Evolutionary conservation across 2,113 vertebrate genomes (phyloP).

Genomic region (Melanotaenia duboulayi): DNA sequence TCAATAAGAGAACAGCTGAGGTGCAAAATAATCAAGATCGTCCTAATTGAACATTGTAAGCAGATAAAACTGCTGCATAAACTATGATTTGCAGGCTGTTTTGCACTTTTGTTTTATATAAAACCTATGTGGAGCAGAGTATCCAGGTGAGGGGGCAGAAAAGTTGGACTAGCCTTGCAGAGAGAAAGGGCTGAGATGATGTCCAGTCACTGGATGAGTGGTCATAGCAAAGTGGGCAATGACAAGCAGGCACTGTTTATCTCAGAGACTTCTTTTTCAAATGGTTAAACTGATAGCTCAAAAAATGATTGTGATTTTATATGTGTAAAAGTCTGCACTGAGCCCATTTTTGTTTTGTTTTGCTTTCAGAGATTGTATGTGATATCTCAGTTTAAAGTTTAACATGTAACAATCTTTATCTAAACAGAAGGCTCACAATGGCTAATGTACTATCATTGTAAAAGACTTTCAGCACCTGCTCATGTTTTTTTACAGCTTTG

Average conservation of each 20-base stretch:
- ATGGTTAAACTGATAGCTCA: neutral
- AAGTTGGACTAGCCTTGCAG: slow-evolving; percentile 10
- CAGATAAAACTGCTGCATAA: neutral
- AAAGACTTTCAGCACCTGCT: neutral
- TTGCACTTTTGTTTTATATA: neutral
- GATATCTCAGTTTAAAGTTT: neutral
- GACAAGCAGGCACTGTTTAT: slow-evolving; percentile 13
- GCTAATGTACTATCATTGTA: neutral
- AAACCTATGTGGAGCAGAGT: neutral
- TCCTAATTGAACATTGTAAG: neutral
- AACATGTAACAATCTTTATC: no score
- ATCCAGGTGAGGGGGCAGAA: slow-evolving; percentile 43
- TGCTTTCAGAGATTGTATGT: neutral
- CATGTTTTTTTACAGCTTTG: neutral
- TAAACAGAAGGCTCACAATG: no score
- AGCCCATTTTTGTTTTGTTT: neutral
- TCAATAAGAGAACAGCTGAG: neutral
- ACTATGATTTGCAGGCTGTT: neutral
- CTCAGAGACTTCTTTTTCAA: neutral
- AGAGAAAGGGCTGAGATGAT: slow-evolving; percentile 8
- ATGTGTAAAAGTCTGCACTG: no score
- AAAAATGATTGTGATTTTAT: neutral
- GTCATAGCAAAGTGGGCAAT: slow-evolving; percentile 5
- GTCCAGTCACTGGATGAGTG: slow-evolving; percentile 36
- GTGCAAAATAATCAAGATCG: neutral